Conservation (phyloP, 2,797 vertebrate genomes). For the Taenioides sp. region DNA sequence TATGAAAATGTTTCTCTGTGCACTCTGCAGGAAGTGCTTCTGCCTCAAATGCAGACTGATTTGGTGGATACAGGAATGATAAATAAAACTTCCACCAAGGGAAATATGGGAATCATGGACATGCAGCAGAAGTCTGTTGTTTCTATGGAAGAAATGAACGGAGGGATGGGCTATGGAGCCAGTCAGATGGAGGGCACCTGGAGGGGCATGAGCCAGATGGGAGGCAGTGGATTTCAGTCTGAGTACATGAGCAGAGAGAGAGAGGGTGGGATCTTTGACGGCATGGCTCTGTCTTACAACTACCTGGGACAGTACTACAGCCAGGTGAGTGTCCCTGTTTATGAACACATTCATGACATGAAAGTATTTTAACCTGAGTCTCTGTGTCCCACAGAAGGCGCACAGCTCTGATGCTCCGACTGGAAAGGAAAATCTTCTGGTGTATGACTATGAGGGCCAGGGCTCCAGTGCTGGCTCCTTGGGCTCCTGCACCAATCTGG, state of each 20-base stretch:
- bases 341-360: not conserved
- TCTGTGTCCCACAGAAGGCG: slow-evolving; percentile 73
- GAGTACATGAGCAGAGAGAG: slow-evolving; percentile 36
- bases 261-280: slow-evolving; percentile 25
- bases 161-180: not conserved
- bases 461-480: slow-evolving; percentile 82
- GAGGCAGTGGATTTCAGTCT: slow-evolving; percentile 3
- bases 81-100: not conserved
- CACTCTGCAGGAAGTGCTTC: slow-evolving; percentile 53
- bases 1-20: not conserved
- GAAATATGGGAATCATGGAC: not conserved
- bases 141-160: slow-evolving; percentile 26
- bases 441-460: slow-evolving; percentile 82
- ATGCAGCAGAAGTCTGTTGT: not conserved
- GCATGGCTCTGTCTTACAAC: slow-evolving; percentile 59
- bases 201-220: slow-evolving; percentile 1
- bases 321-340: slow-evolving; percentile 52
- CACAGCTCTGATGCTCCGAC: slow-evolving; percentile 56
- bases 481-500: slow-evolving; percentile 85
- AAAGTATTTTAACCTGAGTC: not conserved
- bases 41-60: slow-evolving; percentile 1
- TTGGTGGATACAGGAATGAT: not conserved
- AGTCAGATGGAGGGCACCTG: not conserved
- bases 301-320: slow-evolving; percentile 66
- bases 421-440: slow-evolving; percentile 74